Conservation (phyloP, 2,888 invertebrate genomes). For the Agrotis clavis region DNA sequence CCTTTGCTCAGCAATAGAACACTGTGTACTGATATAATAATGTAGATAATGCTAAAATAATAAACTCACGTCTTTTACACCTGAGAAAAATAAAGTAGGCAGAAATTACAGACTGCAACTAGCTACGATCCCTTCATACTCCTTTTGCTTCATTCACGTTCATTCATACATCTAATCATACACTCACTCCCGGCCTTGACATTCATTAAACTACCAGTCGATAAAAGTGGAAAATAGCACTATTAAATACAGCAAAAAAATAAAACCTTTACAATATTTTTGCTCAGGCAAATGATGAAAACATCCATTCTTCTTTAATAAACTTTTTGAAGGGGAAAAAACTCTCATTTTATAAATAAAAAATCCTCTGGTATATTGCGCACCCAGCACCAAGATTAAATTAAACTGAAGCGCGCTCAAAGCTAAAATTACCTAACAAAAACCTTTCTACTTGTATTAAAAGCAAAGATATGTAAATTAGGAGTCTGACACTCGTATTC, state of each 20-base stretch:
- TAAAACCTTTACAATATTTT: neutral
- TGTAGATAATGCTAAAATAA: no score
- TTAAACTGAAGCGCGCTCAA: conserved; percentile 38
- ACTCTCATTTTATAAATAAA: conserved; percentile 24
- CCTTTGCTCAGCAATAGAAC: no score
- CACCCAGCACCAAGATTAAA: conserved; percentile 39
- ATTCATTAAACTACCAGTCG: no score
- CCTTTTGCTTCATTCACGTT: no score
- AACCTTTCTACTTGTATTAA: conserved; percentile 52
- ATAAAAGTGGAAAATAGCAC: neutral
- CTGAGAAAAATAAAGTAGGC: no score
- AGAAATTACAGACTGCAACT: no score
- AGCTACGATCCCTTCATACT: no score
- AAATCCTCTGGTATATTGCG: conserved; percentile 12
- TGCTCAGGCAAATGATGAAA: conserved; percentile 3
- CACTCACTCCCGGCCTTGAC: no score
- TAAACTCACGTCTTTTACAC: no score
- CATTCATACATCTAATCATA: no score
- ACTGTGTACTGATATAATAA: no score
- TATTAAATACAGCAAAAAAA: neutral
- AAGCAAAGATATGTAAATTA: conserved; percentile 62
- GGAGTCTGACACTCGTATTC: conserved; percentile 16
- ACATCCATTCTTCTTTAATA: conserved; percentile 35
- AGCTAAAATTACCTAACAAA: conserved; percentile 54
- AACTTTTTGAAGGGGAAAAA: conserved; percentile 23